These are phyloP conservation scores for Stercorarius parasiticus DNA, from an alignment of 2,113 vertebrate genomes.

Conservation along the genomic window DNA sequence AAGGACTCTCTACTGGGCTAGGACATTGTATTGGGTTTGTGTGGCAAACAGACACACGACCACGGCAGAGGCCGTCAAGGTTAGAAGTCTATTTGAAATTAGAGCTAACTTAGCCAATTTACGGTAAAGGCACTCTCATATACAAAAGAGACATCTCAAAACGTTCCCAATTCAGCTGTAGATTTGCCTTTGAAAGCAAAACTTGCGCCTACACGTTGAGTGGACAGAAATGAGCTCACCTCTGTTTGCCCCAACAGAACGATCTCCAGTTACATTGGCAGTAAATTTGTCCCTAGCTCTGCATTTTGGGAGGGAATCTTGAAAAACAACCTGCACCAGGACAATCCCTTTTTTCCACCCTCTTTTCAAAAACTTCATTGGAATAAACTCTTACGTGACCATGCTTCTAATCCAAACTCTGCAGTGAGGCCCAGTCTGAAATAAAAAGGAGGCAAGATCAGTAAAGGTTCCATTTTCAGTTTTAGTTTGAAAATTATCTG, in stretches of 20 bases:
- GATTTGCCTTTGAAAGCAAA: not conserved
- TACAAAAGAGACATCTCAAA: not conserved
- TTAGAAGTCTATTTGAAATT: not conserved
- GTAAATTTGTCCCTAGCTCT: not conserved
- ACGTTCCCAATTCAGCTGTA: not conserved
- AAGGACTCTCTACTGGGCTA: not conserved
- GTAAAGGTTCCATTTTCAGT: not conserved
- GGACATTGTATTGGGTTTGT: not conserved
- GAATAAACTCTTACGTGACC: not conserved
- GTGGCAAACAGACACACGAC: not conserved
- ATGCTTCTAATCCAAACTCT: not conserved
- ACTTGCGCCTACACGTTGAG: not conserved
- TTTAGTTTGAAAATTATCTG: not conserved
- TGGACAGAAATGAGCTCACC: not conserved
- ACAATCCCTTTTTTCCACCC: rapidly evolving
- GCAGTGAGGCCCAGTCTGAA: not conserved
- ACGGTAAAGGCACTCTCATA: not conserved
- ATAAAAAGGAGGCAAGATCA: not conserved
- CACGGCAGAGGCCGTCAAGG: not conserved
- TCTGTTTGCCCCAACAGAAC: not conserved
- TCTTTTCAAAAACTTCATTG: not conserved
- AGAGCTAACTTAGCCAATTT: not conserved
- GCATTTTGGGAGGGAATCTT: not conserved
- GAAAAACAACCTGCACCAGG: not conserved
- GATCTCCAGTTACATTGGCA: not conserved